Conservation (phyloP, 2,113 vertebrate genomes). For the Engystomops pustulosus region DNA sequence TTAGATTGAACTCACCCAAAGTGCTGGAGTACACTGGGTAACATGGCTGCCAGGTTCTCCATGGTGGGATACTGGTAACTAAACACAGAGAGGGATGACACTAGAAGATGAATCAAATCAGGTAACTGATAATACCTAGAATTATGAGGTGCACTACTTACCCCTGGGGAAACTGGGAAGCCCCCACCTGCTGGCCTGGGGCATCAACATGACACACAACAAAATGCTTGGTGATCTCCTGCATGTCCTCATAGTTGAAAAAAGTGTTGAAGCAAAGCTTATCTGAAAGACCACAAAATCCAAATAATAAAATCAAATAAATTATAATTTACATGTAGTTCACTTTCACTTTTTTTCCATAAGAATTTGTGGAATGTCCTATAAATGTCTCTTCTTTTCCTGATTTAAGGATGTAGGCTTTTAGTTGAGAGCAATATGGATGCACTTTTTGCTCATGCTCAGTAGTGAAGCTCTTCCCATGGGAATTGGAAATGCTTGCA, state of each 20-base stretch:
- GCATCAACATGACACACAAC: constrained; percentile 96
- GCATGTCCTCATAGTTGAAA: constrained; percentile 97
- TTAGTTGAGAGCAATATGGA: too few species aligned
- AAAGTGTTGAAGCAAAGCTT: constrained; percentile 97
- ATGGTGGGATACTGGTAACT: constrained; percentile 98
- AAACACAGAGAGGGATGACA: not conserved
- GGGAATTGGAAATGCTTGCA: too few species aligned
- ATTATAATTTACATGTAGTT: too few species aligned
- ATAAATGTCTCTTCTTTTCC: too few species aligned
- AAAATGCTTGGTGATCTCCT: constrained; percentile 98
- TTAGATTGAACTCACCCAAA: constrained; percentile 82
- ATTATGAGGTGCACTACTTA: constrained; percentile 68
- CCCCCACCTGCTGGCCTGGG: constrained; percentile 89
- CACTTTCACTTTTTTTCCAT: too few species aligned
- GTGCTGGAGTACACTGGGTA: constrained; percentile 93
- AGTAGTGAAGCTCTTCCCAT: too few species aligned
- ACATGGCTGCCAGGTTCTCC: constrained; percentile 95
- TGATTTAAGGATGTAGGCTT: too few species aligned
- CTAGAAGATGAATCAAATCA: not conserved
- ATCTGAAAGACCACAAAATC: constrained; percentile 74
- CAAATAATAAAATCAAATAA: too few species aligned
- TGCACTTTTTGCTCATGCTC: too few species aligned
- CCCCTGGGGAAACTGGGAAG: constrained; percentile 93
- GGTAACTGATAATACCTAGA: not conserved
- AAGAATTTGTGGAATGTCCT: too few species aligned